Evolutionary conservation across 2,888 invertebrate species (phyloP).

Genomic region (Eurois occulta): DNA sequence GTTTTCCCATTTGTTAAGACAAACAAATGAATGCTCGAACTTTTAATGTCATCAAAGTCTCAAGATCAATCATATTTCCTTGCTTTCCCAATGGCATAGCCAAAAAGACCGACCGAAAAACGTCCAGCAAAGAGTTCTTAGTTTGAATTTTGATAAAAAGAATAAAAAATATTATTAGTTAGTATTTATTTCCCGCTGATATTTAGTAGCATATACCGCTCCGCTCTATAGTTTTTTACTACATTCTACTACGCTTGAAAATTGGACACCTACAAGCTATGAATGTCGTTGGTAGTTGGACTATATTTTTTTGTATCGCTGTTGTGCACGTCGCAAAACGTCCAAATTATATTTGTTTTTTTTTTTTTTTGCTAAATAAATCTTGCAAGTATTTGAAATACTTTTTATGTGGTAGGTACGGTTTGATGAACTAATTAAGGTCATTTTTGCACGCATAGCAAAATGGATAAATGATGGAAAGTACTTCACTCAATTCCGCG

Average conservation of each 20-base stretch:
- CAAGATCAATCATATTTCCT: background rate
- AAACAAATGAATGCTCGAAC: background rate
- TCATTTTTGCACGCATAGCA: background rate
- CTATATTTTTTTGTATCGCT: conserved; percentile 22
- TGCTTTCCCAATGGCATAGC: background rate
- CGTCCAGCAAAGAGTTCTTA: background rate
- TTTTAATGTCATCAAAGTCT: background rate
- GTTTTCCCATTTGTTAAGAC: too few species aligned
- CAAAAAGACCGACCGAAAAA: background rate
- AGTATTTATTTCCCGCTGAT: background rate
- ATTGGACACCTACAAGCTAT: conserved; percentile 38
- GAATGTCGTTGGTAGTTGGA: conserved; percentile 35
- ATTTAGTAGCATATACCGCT: background rate
- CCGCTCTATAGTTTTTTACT: conserved; percentile 30
- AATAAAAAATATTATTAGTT: background rate
- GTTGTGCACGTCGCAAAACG: conserved; percentile 2
- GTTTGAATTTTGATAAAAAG: background rate
- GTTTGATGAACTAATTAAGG: conserved; percentile 1
- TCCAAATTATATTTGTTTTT: background rate
- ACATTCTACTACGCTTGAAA: conserved; percentile 32
- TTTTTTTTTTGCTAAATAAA: background rate
- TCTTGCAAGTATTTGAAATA: background rate
- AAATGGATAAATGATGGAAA: background rate
- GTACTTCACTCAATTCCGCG: background rate
- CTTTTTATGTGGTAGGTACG: background rate